A percentile compares a stretch with the other conserved stretches of the same genome.
Conservation (phyloP, 2,797 vertebrate species). For the Otolemur crassicaudatus region DNA sequence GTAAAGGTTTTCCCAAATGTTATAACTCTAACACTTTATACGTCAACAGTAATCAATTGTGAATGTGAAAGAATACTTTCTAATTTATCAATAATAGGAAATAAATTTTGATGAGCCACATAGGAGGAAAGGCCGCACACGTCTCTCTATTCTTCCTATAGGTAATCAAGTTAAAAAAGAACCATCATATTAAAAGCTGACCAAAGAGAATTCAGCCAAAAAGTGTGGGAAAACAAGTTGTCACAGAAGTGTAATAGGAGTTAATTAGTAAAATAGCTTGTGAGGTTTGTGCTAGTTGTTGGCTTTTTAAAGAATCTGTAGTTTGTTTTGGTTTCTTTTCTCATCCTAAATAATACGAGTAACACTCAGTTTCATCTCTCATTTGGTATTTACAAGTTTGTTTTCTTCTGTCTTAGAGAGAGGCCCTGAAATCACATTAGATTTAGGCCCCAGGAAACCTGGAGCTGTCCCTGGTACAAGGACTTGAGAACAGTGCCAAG, state of each 20-base stretch:
- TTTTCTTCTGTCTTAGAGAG: neutral
- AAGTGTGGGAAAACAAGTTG: neutral
- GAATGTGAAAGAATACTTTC: neutral
- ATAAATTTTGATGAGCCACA: neutral
- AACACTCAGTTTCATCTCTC: neutral
- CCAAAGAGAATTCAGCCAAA: neutral
- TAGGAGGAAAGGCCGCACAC: neutral
- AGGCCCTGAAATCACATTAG: neutral
- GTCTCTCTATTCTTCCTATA: neutral
- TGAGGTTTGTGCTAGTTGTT: neutral
- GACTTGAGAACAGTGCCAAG: neutral
- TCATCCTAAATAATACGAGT: neutral
- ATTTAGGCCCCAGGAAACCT: neutral
- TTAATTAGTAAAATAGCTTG: neutral
- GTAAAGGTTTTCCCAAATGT: neutral
- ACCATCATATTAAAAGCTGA: neutral
- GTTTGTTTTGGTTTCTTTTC: slow-evolving; percentile 5
- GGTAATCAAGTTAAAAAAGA: slow-evolving; percentile 24
- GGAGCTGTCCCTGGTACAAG: slow-evolving; percentile 12
- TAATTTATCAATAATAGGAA: neutral
- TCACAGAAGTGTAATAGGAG: neutral
- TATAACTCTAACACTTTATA: neutral
- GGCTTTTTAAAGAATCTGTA: slow-evolving; percentile 10
- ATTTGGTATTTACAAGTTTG: neutral
- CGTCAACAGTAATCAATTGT: neutral